phyloP scores from a whole-genome alignment of 2,113 vertebrate species.

The Percina caprodes region DNA sequence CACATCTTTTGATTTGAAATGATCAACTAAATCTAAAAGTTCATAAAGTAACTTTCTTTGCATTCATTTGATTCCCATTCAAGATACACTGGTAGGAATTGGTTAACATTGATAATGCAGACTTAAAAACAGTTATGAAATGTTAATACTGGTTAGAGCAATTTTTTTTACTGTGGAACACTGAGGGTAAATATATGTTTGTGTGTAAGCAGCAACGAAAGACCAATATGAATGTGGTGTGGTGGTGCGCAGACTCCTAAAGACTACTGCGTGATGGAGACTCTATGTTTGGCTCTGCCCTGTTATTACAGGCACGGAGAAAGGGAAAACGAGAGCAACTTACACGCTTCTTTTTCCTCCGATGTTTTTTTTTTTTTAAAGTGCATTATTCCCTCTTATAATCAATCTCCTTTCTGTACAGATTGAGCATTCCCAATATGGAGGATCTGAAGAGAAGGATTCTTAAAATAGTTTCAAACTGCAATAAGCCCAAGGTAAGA shows the following conservation, averaged over 20 bases:
- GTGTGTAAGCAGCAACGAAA: background rate
- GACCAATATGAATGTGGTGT: constrained; percentile 18
- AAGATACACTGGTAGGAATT: too few relatives aligned
- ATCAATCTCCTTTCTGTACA: constrained; percentile 57
- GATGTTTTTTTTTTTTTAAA: background rate
- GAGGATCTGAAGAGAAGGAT: constrained; percentile 94
- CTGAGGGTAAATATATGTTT: background rate
- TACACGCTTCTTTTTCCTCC: background rate
- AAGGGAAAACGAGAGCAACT: constrained; percentile 38
- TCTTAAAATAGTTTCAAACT: constrained; percentile 93
- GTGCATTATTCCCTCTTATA: background rate
- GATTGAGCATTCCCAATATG: constrained; percentile 95
- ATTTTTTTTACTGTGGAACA: background rate
- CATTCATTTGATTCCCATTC: too few relatives aligned
- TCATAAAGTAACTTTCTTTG: too few relatives aligned
- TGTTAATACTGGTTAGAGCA: background rate
- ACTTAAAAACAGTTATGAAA: too few relatives aligned
- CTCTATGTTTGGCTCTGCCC: constrained; percentile 56
- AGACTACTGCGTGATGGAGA: constrained; percentile 33
- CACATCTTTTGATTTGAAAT: too few relatives aligned
- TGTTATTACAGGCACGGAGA: constrained; percentile 49
- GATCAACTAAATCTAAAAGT: too few relatives aligned
- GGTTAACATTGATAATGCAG: too few relatives aligned
- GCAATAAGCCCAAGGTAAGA: constrained; percentile 93
- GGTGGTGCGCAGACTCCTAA: constrained; percentile 44